Percentiles rank a stretch among this genome's conserved stretches.
Conservation (phyloP, 1,140 invertebrate species). For the Zaprionus kolodkinae region DNA sequence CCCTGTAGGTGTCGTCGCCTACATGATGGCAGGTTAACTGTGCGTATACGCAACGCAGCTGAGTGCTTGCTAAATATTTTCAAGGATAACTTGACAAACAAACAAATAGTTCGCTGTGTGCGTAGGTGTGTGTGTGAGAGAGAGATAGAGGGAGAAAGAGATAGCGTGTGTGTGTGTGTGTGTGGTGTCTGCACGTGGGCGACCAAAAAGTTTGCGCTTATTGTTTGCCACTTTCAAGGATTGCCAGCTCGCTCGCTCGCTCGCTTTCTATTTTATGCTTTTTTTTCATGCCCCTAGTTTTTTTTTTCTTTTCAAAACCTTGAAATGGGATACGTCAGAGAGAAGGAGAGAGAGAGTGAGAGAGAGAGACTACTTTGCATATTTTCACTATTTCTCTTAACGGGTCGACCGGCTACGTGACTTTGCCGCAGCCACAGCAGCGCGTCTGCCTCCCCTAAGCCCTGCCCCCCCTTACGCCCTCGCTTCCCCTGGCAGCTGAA, state of each 20-base stretch:
- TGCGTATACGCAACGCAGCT: constrained; percentile 73
- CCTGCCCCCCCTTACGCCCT: neutral
- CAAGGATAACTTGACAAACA: constrained; percentile 71
- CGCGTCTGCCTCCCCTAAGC: neutral
- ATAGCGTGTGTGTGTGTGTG: constrained; percentile 16
- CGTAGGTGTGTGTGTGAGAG: constrained; percentile 3
- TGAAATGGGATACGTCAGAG: constrained; percentile 69
- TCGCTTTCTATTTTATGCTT: constrained; percentile 42
- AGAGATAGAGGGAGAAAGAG: constrained; percentile 17
- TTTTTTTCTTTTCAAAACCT: constrained; percentile 51
- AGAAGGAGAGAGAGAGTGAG: neutral
- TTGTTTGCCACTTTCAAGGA: constrained; percentile 62
- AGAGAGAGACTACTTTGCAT: constrained; percentile 63
- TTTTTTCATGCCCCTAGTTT: constrained; percentile 8
- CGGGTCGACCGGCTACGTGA: constrained; percentile 66
- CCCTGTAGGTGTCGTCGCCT: constrained; percentile 62
- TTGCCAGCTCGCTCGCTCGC: constrained; percentile 44
- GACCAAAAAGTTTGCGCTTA: constrained; percentile 73
- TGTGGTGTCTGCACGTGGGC: constrained; percentile 20
- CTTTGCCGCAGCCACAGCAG: constrained; percentile 30
- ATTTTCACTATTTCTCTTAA: constrained; percentile 77
- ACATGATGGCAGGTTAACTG: constrained; percentile 71
- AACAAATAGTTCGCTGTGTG: constrained; percentile 49
- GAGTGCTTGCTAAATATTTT: constrained; percentile 79
- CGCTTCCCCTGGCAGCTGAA: neutral